A percentile compares a stretch with the other conserved stretches of the same genome.
Conservation (phyloP, 2,888 invertebrate species). For the Diabrotica balteata region DNA sequence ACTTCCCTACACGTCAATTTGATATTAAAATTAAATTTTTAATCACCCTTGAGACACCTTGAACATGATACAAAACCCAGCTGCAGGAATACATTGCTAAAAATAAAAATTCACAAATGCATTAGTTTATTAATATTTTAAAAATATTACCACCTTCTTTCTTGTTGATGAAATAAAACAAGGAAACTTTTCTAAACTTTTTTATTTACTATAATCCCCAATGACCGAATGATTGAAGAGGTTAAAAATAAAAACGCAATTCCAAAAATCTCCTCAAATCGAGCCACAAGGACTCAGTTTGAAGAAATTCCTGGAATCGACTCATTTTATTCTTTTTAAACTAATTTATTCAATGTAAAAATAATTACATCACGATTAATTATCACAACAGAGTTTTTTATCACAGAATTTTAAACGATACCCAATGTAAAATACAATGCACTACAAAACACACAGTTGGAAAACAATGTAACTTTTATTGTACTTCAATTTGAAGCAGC, state of each 20-base stretch:
- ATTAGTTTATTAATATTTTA: constrained; percentile 3
- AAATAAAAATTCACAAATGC: background rate
- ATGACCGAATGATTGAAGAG: constrained; percentile 40
- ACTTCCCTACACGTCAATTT: no score
- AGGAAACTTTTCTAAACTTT: constrained; percentile 42
- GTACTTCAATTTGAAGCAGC: no score
- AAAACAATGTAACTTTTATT: background rate
- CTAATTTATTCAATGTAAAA: constrained; percentile 56
- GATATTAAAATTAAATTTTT: no score
- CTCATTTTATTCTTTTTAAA: constrained; percentile 50
- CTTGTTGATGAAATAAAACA: constrained; percentile 51
- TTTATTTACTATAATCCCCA: constrained; percentile 41
- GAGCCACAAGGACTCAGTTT: constrained; percentile 42
- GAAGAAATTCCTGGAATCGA: constrained; percentile 54
- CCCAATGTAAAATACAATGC: no score
- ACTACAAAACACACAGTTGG: constrained; percentile 1
- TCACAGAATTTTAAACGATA: no score
- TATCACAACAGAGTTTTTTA: constrained; percentile 47
- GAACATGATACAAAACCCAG: no score
- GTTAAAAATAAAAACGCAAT: constrained; percentile 55
- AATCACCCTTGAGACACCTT: no score
- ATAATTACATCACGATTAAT: constrained; percentile 52
- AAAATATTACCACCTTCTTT: constrained; percentile 30
- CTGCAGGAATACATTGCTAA: no score
- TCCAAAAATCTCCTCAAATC: constrained; percentile 55